Conservation (phyloP, 2,797 vertebrate genomes). For the Enteromius argenteus region DNA sequence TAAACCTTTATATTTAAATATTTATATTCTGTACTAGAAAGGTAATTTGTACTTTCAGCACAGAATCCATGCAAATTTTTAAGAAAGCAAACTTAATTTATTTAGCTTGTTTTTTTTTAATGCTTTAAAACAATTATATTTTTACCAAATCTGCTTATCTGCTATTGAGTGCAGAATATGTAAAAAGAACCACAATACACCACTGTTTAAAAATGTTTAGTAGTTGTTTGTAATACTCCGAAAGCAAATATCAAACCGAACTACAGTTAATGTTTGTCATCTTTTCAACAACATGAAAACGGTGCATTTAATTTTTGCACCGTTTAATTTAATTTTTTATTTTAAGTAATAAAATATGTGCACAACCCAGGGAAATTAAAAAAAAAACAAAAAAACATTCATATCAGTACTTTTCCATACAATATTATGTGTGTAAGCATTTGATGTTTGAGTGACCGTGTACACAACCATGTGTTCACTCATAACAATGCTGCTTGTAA, state of each 20-base stretch:
- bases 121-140: neutral
- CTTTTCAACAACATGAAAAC: neutral
- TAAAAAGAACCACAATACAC: neutral
- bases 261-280: neutral
- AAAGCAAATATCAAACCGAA: neutral
- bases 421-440: neutral
- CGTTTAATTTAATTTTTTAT: no score
- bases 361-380: neutral
- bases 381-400: no score
- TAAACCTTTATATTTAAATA: neutral
- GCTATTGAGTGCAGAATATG: neutral
- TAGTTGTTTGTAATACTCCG: neutral
- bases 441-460: neutral
- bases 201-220: neutral
- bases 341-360: neutral
- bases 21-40: neutral
- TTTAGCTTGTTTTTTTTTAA: no score
- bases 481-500: conserved; percentile 18
- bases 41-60: neutral
- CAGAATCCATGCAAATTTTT: neutral
- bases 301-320: neutral
- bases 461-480: neutral
- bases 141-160: neutral
- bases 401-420: neutral
- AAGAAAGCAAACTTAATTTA: no score